Evolutionary conservation across 2,797 vertebrate genomes (phyloP).

Genomic region (Cichlasoma orientale): DNA sequence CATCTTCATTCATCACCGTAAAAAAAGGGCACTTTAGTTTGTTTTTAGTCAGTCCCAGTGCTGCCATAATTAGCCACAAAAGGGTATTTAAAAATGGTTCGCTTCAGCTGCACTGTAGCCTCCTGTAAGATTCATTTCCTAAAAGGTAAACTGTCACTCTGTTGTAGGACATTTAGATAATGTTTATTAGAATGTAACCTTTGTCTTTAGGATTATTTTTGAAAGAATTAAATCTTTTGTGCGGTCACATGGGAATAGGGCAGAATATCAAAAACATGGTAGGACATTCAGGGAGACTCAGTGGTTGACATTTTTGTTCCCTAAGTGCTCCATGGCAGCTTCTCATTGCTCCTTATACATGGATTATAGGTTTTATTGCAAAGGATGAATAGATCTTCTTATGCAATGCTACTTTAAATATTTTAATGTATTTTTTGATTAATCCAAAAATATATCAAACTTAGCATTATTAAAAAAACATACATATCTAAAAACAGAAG

Average conservation of each 20-base stretch:
- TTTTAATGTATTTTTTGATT: neutral
- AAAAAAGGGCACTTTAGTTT: neutral
- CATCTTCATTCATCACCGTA: neutral
- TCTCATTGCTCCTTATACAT: too few species aligned
- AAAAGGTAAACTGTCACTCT: neutral
- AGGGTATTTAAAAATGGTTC: neutral
- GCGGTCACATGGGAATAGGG: neutral
- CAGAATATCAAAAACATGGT: neutral
- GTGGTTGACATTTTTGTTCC: neutral
- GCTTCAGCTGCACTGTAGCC: neutral
- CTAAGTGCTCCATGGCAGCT: too few species aligned
- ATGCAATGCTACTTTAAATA: rapidly evolving
- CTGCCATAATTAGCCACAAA: neutral
- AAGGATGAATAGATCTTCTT: neutral
- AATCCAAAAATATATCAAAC: neutral
- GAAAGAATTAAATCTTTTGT: neutral
- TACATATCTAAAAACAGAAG: neutral
- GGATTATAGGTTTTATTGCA: too few species aligned
- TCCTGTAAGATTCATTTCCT: neutral
- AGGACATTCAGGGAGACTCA: neutral
- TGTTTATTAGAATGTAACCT: neutral
- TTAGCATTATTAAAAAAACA: neutral
- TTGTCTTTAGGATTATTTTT: neutral
- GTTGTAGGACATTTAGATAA: neutral
- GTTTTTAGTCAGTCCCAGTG: neutral